A percentile compares a stretch with the other conserved stretches of the same genome.
Conservation (phyloP, 2,888 invertebrate genomes). For the Pasiphila rectangulata region DNA sequence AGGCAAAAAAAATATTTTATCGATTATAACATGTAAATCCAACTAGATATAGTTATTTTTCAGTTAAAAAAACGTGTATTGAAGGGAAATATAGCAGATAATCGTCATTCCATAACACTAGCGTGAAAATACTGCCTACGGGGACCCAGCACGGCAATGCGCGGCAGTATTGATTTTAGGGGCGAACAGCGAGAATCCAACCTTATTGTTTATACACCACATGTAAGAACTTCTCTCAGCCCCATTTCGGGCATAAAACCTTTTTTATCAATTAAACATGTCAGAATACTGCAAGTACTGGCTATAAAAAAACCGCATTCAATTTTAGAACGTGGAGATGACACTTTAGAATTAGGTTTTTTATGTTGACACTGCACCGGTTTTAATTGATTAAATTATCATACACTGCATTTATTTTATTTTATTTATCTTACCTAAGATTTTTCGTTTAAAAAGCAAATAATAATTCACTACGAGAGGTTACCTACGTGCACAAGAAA, state of each 20-base stretch:
- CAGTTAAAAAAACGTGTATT: background rate
- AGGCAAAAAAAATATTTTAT: too few relatives aligned
- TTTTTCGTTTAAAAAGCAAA: conserved; percentile 20
- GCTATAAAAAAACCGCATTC: conserved; percentile 24
- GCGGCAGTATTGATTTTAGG: conserved; percentile 73
- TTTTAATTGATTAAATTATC: background rate
- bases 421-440: conserved; percentile 31
- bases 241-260: conserved; percentile 17
- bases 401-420: conserved; percentile 7
- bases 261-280: conserved; percentile 21
- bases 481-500: conserved; percentile 47
- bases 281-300: conserved; percentile 18
- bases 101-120: conserved; percentile 26
- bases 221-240: conserved; percentile 22
- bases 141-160: conserved; percentile 43
- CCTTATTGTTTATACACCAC: conserved; percentile 48
- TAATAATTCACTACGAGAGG: conserved; percentile 30
- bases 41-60: too few relatives aligned
- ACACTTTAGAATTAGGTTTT: conserved; percentile 20
- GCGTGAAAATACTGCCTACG: conserved; percentile 30
- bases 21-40: too few relatives aligned
- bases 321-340: conserved; percentile 15
- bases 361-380: conserved; percentile 21
- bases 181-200: conserved; percentile 46
- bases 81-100: conserved; percentile 2